Base-by-base conservation (phyloP, 2,888 invertebrate genomes). In the Deladenus siricidicola region DNA sequence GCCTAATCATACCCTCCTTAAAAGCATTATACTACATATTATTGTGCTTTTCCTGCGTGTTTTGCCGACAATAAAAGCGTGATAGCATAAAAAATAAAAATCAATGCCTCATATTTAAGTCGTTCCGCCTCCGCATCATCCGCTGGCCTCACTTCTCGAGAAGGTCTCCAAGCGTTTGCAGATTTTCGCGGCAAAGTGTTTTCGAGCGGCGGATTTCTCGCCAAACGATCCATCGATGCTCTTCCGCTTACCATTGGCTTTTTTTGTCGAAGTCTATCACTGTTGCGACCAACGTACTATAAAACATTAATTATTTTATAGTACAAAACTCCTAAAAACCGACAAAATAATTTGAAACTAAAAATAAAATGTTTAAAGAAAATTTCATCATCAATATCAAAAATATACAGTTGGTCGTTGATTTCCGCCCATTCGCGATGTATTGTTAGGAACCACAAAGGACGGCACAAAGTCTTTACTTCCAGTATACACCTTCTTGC, bases 151-250 rank as follows among this genome's bases (percentile, higher is more conserved):
- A n/a, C 58, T 30, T 59, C 62, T 14, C 62, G 57, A 19, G 47
- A 58, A 52, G 63, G 52, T 34, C 48, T 61, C 49, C 61, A 63
- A n/a, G 61, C 60, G 47, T 61, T 63, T 19, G 50, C 47, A 17
- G 60, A 48, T 19, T 48, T 17, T 30, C 30, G 28, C 4, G 50
- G 60, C 34, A 60, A 34, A 29, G n/a, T 19, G 10, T 28, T 28
- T 30, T 50, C 28, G 10, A 8, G 29, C 19, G 53, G 53, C 10
- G n/a, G 19, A 3, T 53, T 53, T 28, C 39, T 53, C 8, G 17
- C 39, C 39, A 34, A 14, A 14, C 39, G 34, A 3, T 53, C 34
- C 53, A 34, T 34, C n/a, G 50, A 50, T 29, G 6, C 26, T n/a
- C 50, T 50, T 24, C 50, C 50, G 23, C 14, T 24, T 21, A 50